Percentiles rank a stretch among this genome's conserved stretches.
These are phyloP conservation scores for Holotrichia oblita DNA, from an alignment of 1,140 invertebrate genomes.

Conservation along the genomic window DNA sequence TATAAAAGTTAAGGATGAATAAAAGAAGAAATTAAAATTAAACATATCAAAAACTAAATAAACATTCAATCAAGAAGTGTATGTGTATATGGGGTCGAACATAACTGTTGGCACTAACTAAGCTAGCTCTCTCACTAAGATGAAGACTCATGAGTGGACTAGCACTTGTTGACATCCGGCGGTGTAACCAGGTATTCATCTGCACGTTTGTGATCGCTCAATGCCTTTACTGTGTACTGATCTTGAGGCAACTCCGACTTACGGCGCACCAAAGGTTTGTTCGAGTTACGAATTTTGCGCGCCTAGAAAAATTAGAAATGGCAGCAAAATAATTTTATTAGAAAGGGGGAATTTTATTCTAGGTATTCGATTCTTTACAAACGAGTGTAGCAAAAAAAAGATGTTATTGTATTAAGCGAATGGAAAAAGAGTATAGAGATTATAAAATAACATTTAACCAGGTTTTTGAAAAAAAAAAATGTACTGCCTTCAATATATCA, in stretches of 20 bases:
- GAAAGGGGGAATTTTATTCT: neutral
- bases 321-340: neutral
- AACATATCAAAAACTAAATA: conserved; percentile 28
- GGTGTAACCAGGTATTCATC: conserved; percentile 87
- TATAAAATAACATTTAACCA: neutral
- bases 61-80: conserved; percentile 4
- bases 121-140: conserved; percentile 45
- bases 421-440: too few relatives aligned
- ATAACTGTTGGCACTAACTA: conserved; percentile 54
- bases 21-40: conserved; percentile 30
- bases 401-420: too few relatives aligned
- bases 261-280: conserved; percentile 87
- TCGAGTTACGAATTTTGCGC: conserved; percentile 70
- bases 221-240: conserved; percentile 85
- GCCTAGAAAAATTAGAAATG: conserved; percentile 49
- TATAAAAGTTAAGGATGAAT: neutral
- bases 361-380: too few relatives aligned
- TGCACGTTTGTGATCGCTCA: conserved; percentile 90
- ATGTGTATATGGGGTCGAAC: conserved; percentile 6
- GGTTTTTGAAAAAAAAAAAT: too few relatives aligned
- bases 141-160: conserved; percentile 61
- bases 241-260: conserved; percentile 96
- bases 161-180: conserved; percentile 86
- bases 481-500: too few relatives aligned
- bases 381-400: too few relatives aligned